Base-by-base conservation (phyloP, 1,140 invertebrate species). In the Lepidostoma basale region DNA sequence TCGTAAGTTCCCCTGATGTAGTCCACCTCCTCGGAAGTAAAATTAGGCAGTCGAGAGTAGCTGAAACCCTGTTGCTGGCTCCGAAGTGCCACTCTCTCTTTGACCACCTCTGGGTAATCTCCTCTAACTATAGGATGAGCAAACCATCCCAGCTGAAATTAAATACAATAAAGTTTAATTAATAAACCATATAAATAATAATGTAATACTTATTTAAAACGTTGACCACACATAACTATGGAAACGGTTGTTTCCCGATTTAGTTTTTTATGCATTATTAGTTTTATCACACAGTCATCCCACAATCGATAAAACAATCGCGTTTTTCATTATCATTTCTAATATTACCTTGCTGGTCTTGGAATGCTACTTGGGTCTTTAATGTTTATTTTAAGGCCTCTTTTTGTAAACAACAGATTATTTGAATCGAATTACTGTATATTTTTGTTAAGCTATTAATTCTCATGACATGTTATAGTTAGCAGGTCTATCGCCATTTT, bases 1-100 rank as follows among this genome's bases (percentile, higher is more conserved):
- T 82, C 80, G 23, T 69, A 70, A 14, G 76, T 76, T 12, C 84
- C 83, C 74, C 84, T 85, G 4, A 88, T 81, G 52, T 80, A 77
- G 59, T 82, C 73, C 68, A 85, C 79, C 81, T 90, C 88, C 59
- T 81, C 75, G 20, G 45, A 52, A 1, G 74, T 76, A 52, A 79
- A 79, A 14, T 52, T 62, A 2, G 77, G 79, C 3, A 80, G 70
- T n/a, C 79, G 69, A 0, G 76, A 77, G 33, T 22, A 59, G 9
- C 62, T 22, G 63, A 75, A 78, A 49, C 75, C 74, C 71, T 82
- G 77, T 6, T 58, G 49, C 36, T 62, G 42, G 69, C 79, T 81
- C 33, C 76, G 74, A 14, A 74, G 64, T 2, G 73, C 75, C 6
- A 80, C 68, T 9, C 71, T 71, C n/a, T 75, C 70, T 49, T 73